Base-by-base conservation (phyloP, 2,888 invertebrate genomes). In the Rhogogaster chlorosoma region DNA sequence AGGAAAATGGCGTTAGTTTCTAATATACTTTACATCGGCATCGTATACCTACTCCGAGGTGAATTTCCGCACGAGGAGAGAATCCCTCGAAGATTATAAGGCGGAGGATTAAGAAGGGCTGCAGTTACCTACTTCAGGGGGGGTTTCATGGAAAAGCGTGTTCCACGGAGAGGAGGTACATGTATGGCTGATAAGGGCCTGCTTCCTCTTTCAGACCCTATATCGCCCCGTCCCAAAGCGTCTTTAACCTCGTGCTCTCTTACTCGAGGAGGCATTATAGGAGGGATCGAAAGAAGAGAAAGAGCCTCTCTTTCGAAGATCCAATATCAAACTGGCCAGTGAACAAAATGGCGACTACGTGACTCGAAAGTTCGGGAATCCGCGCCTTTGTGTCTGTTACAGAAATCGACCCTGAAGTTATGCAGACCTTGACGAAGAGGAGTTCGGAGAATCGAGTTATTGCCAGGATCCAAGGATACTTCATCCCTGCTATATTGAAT, bases 301-400 rank as follows among this genome's bases (percentile, higher is more conserved):
- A 71, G 42, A 38, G 10, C 22, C 57, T 61, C 26, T 61, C 38
- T 80, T 61, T 61, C 18, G 12, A 42, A 80, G 45, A 80, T 80
- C 80, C 80, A 80, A 80, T 80, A 80, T 80, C 80, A 80, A 80
- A 80, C 80, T 80, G 80, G n/a, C 80, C 80, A 80, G 80, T 80
- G 80, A 61, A 80, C 32, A 80, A 80, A 80, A 80, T 80, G 80
- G 57, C 80, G 61, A 6, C 57, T 49, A 80, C 80, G 80, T 80
- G 80, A 80, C 80, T 61, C 80, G 49, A 32, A 80, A 80, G 36
- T 61, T 80, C 61, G 5, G 29, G 0, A n/a, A 57, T 22, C 22
- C 26, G 42, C n/a, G 42, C 38, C 42, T 42, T 42, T 73, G 38
- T 73, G 38, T 67, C 32, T 67, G 67, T 32, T 67, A 67, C 18